phyloP scores from a whole-genome alignment of 1,140 invertebrate species.

The Hycleus phaleratus region DNA sequence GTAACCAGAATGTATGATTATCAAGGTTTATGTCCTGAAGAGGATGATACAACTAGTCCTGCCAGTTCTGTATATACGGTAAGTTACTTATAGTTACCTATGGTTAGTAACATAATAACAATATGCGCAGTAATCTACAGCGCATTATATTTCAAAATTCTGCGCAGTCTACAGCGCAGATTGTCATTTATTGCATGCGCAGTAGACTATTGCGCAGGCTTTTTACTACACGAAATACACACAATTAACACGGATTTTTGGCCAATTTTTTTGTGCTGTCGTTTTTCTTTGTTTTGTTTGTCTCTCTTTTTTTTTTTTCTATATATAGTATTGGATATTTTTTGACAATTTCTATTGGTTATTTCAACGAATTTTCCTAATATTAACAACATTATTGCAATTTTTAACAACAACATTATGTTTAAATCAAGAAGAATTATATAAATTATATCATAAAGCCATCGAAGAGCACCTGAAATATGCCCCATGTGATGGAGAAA shows the following conservation, averaged over 20 bases:
- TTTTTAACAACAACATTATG: not conserved
- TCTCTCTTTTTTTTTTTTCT: too few species aligned
- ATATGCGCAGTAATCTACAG: too few species aligned
- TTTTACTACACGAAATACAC: too few species aligned
- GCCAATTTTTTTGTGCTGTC: too few species aligned
- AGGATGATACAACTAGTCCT: slow-evolving; percentile 51
- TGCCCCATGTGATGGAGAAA: not conserved
- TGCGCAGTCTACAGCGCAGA: too few species aligned
- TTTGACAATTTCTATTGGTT: not conserved
- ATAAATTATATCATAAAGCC: not conserved
- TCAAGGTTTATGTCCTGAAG: slow-evolving; percentile 77
- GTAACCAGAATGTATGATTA: slow-evolving; percentile 76
- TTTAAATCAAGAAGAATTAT: not conserved
- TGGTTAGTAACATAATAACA: too few species aligned
- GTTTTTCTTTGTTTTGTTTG: too few species aligned
- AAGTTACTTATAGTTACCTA: slow-evolving; percentile 27
- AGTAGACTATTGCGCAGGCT: too few species aligned
- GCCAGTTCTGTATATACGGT: slow-evolving; percentile 56
- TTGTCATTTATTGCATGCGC: too few species aligned
- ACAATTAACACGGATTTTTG: too few species aligned
- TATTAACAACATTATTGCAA: not conserved
- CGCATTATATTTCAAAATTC: too few species aligned
- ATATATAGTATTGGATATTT: not conserved
- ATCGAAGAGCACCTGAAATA: slow-evolving; percentile 6
- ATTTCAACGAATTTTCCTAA: not conserved